Evolutionary conservation across 2,113 vertebrate species (phyloP), one percentile per base, ranked within the genome.

Genomic region (Helogale parvula): DNA sequence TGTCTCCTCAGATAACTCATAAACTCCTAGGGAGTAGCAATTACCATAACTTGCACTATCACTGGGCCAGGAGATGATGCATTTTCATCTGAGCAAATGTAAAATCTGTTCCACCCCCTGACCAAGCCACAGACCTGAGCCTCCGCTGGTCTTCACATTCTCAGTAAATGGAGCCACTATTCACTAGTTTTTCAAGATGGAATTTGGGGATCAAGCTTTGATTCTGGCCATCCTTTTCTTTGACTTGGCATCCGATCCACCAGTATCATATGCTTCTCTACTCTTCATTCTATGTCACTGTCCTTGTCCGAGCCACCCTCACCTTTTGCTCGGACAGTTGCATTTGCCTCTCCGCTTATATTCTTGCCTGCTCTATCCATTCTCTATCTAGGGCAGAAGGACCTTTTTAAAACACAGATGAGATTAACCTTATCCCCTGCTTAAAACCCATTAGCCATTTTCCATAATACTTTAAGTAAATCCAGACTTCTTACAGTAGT

Each of bases 381-480:
- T 77, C 23, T 79, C 16, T 45, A 0, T 80, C 38, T 52, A 13
- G 10, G 7, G 31, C 76, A 88, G 68, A 94, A 79, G 52, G 69
- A 88, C 25, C 63, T 94, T 92, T 87, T 21, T n/a, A 54, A 96
- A 94, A 95, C 35, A 68, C 41, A 65, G 23, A 27, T 83, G 76
- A 91, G 14, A 65, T 65, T 77, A 77, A 83, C 77, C 94, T 29
- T 89, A 85, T 85, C 80, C 38, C 15, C 35, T 72, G 8, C 41
- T 60, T 57, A 92, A 79, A 88, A 38, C 33, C 63, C 27, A 27
- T 38, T 54, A 33, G 29, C 77, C 60, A 31, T 85, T 84, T 92
- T 63, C 71, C 7, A 13, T 68, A 54, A 57, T 16, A 45, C 50
- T 72, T 92, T 86, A n/a, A 76, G 63, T 93, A 83, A 80, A 66